Conservation (phyloP, 2,113 vertebrate species). For the Gavialis gangeticus region DNA sequence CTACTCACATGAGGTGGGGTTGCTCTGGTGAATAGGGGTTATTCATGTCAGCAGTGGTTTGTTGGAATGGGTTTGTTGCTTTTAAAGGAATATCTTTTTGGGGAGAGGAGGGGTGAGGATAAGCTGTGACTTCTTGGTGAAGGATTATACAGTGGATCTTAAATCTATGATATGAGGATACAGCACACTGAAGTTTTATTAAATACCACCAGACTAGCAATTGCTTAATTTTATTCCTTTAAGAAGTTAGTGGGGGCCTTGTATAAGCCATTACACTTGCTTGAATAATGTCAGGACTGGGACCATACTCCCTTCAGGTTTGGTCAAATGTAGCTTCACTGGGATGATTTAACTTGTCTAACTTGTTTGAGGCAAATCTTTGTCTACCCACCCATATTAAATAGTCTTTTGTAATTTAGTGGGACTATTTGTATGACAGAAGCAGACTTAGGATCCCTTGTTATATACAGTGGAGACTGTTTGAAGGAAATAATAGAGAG, state of each 20-base stretch:
- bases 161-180: conserved; percentile 45
- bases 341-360: not conserved
- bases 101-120: conserved; percentile 26
- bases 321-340: not conserved
- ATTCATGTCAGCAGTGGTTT: not conserved
- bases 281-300: not conserved
- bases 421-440: not conserved
- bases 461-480: not conserved
- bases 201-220: conserved; percentile 19
- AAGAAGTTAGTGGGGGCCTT: conserved; percentile 34
- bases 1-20: not conserved
- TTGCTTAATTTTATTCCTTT: not conserved
- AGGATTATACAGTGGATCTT: conserved; percentile 12
- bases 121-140: conserved; percentile 22
- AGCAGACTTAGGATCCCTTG: not conserved
- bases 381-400: not conserved
- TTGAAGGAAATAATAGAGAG: not conserved
- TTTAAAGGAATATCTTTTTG: conserved; percentile 35
- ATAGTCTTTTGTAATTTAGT: not conserved
- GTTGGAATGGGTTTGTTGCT: conserved; percentile 29
- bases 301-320: not conserved
- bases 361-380: not conserved
- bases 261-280: not conserved
- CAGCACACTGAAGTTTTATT: conserved; percentile 1
- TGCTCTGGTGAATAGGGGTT: not conserved